Evolutionary conservation across 2,888 invertebrate genomes (phyloP), one percentile per base, ranked within the genome.

Genomic region (Zelleria hepariella): DNA sequence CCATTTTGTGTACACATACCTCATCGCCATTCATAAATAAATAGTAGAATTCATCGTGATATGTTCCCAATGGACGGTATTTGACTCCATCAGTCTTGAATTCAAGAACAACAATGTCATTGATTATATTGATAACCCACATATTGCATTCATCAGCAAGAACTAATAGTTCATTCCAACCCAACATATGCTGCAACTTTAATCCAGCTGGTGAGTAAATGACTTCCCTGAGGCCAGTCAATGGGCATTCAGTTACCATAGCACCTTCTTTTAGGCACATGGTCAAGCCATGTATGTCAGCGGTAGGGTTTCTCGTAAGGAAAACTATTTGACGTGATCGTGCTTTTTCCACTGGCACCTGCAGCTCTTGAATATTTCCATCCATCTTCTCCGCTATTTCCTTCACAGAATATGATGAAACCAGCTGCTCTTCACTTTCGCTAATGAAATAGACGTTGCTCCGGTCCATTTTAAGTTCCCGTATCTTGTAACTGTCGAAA

Each of bases 381-480:
- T 61, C 60, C 47, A 82, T 66, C 63, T 73, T 71, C 52, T 67
- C 60, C 48, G 64, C 59, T 26, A 87, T 59, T 32, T 79, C 74
- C 57, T 73, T 64, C 21, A 64, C 60, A 23, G 63, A 66, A 52
- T 69, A 69, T 21, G 79, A 72, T 25, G 65, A 62, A 18, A 62
- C 52, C 48, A 82, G 74, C 7, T 67, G 69, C 65, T 86, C 86
- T 20, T 82, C 81, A 70, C 80, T 75, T 68, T 82, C 80, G 68
- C 80, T 86, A 15, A 77, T 64, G 27, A 88, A 68, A 62, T 73
- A 63, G 49, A 86, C 62, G 18, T 67, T 68, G 7, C 68, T 65
- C 0, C 67, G 63, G 61, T 65, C 66, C 23, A 62, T 66, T 62
- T 64, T 64, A 52, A 81, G 68, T 61, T 75, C 69, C 26, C 69